Evolutionary conservation across 2,797 vertebrate genomes (phyloP).

Genomic region (Yasuhikotakia modesta): DNA sequence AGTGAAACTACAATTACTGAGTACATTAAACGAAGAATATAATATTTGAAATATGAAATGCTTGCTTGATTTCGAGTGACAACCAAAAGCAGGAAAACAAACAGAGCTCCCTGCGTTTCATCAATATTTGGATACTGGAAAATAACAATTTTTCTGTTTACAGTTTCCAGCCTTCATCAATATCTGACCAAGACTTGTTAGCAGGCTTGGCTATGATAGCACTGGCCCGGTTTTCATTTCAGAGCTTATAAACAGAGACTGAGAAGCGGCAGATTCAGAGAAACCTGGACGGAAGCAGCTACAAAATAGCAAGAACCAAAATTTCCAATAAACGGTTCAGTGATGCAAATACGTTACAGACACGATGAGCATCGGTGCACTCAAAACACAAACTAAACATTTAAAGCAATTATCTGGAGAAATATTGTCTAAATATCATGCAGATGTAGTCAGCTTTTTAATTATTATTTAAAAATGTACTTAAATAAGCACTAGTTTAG

Average conservation of each 20-base stretch:
- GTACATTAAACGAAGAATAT: neutral
- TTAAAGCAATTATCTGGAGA: too few species aligned
- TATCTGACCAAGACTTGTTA: neutral
- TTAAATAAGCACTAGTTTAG: too few species aligned
- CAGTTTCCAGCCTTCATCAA: neutral
- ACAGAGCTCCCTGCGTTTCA: conserved; percentile 18
- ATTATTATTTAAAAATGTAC: too few species aligned
- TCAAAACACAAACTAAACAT: too few species aligned
- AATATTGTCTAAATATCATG: too few species aligned
- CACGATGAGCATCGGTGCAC: neutral
- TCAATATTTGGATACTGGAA: conserved; percentile 13
- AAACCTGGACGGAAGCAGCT: neutral
- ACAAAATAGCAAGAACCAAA: neutral
- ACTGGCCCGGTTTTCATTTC: neutral
- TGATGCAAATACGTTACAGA: neutral
- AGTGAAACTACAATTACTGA: neutral
- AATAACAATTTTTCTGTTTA: conserved; percentile 2
- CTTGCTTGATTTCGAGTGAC: neutral
- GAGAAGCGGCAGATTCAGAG: neutral
- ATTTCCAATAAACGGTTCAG: neutral
- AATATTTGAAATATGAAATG: neutral
- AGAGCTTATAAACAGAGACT: conserved; percentile 17
- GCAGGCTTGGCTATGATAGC: conserved; percentile 3
- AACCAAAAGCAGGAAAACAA: conserved; percentile 13
- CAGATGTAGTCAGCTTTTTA: too few species aligned